Conservation (phyloP, 2,797 vertebrate genomes). For the Vespertilio murinus region DNA sequence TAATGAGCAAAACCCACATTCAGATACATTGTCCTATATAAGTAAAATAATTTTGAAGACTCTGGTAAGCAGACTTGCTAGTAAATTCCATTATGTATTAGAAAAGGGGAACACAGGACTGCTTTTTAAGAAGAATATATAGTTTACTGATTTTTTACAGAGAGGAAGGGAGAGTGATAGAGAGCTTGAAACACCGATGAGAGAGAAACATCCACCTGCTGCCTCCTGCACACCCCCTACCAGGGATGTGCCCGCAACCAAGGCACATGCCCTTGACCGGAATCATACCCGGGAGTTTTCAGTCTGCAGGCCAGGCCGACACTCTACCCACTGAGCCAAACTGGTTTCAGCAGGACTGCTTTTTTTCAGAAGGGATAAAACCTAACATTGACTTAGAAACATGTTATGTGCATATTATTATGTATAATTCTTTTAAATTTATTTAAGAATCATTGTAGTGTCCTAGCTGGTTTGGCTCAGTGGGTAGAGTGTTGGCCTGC, state of each 20-base stretch:
- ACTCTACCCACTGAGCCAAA: too few species aligned
- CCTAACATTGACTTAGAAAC: background rate
- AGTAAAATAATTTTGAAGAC: background rate
- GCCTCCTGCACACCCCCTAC: too few species aligned
- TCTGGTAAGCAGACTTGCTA: background rate
- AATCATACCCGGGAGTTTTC: too few species aligned
- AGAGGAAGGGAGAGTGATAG: background rate
- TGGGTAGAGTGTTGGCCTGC: too few species aligned
- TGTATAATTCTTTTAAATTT: slow-evolving; percentile 2
- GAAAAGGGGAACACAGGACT: background rate
- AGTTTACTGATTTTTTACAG: too few species aligned
- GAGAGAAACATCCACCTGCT: too few species aligned
- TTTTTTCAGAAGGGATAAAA: background rate
- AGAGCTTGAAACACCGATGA: too few species aligned
- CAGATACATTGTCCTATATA: background rate
- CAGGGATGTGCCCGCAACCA: too few species aligned
- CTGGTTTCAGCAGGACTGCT: too few species aligned
- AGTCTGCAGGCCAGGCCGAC: too few species aligned
- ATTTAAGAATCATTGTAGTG: background rate
- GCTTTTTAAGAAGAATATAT: background rate
- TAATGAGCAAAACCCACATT: background rate
- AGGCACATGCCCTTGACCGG: too few species aligned
- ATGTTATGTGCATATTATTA: background rate
- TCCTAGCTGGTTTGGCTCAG: too few species aligned
- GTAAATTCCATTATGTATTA: background rate